These are phyloP conservation scores for Halcyon leucocephala DNA, from an alignment of 2,797 vertebrate genomes.

Conservation along the genomic window DNA sequence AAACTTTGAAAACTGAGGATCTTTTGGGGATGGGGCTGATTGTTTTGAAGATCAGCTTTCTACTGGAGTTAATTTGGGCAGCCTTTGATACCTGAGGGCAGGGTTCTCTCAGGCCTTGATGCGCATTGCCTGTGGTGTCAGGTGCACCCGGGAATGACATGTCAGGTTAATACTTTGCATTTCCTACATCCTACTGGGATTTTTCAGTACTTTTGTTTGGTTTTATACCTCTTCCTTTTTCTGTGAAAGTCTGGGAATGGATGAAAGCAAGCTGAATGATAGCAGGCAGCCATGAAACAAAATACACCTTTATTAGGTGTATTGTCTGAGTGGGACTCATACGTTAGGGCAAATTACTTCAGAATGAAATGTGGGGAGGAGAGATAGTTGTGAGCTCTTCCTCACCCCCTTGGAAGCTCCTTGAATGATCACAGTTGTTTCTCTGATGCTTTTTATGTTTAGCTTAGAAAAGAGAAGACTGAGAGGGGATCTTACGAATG, in stretches of 20 bases:
- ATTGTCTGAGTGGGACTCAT: not conserved
- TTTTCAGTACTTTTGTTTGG: not conserved
- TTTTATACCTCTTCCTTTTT: not conserved
- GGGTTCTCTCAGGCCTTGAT: not conserved
- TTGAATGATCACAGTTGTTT: not conserved
- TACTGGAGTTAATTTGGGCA: not conserved
- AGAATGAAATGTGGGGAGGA: not conserved
- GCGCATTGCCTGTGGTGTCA: rapidly evolving
- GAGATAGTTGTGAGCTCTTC: not conserved
- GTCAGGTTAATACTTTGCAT: not conserved
- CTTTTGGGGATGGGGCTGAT: not conserved
- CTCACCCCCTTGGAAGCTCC: not conserved
- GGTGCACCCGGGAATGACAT: not conserved
- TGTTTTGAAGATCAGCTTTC: not conserved
- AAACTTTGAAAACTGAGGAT: not conserved
- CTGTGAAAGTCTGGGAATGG: not conserved
- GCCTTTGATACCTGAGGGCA: not conserved
- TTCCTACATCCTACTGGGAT: not conserved
- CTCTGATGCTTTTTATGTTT: not conserved
- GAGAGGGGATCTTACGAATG: no score
- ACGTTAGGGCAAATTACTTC: not conserved
- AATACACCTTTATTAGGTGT: not conserved
- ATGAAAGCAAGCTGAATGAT: not conserved
- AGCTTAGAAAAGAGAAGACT: no score
- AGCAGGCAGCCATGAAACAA: not conserved